phyloP scores from a whole-genome alignment of 37 sponge, comb jelly and placozoan species.

The Ianthella basta region DNA sequence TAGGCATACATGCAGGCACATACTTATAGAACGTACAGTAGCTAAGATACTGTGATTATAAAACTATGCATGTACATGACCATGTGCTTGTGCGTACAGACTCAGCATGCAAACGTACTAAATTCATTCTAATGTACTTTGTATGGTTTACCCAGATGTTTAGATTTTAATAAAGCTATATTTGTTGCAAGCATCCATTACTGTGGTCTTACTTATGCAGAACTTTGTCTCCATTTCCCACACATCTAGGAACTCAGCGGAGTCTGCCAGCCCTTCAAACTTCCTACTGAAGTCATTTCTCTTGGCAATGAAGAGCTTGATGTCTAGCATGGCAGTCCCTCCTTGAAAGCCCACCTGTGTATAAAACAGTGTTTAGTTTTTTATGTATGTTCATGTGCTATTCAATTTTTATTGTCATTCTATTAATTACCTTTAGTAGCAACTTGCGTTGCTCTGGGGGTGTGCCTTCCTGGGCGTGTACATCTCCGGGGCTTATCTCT shows the following conservation, averaged over 20 bases:
- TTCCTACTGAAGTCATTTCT: conserved; percentile 1
- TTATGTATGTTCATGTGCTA: too few relatives aligned
- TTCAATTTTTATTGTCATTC: too few relatives aligned
- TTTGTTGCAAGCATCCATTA: background rate
- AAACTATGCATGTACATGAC: background rate
- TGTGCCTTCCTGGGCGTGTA: too few relatives aligned
- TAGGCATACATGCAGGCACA: background rate
- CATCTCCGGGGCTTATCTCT: too few relatives aligned
- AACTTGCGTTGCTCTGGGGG: too few relatives aligned
- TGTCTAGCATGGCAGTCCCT: background rate
- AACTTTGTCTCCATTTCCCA: conserved; percentile 14
- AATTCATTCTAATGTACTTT: too few relatives aligned
- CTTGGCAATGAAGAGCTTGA: background rate
- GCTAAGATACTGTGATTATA: background rate
- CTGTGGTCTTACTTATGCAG: background rate
- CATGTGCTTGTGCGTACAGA: background rate
- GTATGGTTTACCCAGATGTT: background rate
- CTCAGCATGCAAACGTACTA: background rate
- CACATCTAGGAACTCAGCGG: background rate
- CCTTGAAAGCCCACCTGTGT: background rate
- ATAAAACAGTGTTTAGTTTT: background rate
- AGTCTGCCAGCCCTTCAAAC: background rate
- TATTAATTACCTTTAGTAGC: too few relatives aligned
- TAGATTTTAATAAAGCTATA: background rate
- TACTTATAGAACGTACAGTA: background rate